A percentile compares a stretch with the other conserved stretches of the same genome.
Evolutionary conservation across 2,113 vertebrate species (phyloP).

Genomic region (Cervus canadensis): DNA sequence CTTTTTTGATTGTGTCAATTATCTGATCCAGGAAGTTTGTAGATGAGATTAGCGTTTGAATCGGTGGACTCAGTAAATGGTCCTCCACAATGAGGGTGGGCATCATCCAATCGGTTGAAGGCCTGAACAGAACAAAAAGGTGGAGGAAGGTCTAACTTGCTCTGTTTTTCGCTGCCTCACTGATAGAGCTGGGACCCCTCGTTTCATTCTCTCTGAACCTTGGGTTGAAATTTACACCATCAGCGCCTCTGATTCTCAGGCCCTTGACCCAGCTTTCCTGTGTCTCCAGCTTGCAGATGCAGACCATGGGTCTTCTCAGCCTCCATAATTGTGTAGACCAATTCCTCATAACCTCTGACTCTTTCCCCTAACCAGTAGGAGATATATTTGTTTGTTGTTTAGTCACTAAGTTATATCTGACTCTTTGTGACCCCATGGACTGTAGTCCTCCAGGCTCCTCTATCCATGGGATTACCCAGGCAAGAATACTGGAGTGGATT

Average conservation of each 20-base stretch:
- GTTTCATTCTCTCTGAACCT: background rate
- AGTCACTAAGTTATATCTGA: background rate
- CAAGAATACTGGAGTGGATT: background rate
- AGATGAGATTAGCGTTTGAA: background rate
- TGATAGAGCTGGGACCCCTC: background rate
- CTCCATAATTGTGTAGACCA: background rate
- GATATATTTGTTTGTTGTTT: background rate
- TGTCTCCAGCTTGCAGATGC: background rate
- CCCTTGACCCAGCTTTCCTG: background rate
- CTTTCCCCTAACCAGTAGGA: background rate
- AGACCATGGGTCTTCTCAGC: background rate
- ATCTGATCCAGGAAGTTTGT: background rate
- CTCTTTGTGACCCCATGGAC: background rate
- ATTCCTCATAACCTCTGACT: background rate
- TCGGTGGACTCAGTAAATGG: background rate
- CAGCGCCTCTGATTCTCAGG: background rate
- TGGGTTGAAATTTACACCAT: background rate
- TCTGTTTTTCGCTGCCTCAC: background rate
- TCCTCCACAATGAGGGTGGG: background rate
- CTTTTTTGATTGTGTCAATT: background rate
- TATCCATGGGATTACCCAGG: background rate
- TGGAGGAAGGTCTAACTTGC: background rate
- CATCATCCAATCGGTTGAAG: background rate
- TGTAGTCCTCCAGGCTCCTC: background rate
- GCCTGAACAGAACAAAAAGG: background rate